phyloP scores from a whole-genome alignment of 1,140 invertebrate species.

The fruit fly (Drosophila melanogaster) region Release_6_plus_ISO1_MT NT_033779.5:1306501-1307000 shows the following conservation, averaged over 20 bases:
- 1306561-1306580: constrained; percentile 8
- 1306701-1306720: too few species aligned
- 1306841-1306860: constrained; percentile 72
- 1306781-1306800: constrained; percentile 12
- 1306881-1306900: constrained; percentile 27
- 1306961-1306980: constrained; percentile 84
- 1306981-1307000: constrained; percentile 56
- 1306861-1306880: constrained; percentile 66
- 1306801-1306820: constrained; percentile 45
- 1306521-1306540: constrained; percentile 61
- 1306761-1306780: constrained; percentile 8
- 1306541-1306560: constrained; percentile 67
- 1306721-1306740: neutral
- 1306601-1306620: constrained; percentile 11
- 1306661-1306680: neutral
- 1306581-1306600: neutral
- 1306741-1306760: neutral
- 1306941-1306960: constrained; percentile 81
- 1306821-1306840: constrained; percentile 79
- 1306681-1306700: neutral
- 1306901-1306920: constrained; percentile 29
- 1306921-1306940: constrained; percentile 71
- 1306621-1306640: too few species aligned
- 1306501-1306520: constrained; percentile 23
- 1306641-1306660: too few species aligned